phyloP scores from a whole-genome alignment of 2,797 vertebrate genomes.

The Carapus acus region DNA sequence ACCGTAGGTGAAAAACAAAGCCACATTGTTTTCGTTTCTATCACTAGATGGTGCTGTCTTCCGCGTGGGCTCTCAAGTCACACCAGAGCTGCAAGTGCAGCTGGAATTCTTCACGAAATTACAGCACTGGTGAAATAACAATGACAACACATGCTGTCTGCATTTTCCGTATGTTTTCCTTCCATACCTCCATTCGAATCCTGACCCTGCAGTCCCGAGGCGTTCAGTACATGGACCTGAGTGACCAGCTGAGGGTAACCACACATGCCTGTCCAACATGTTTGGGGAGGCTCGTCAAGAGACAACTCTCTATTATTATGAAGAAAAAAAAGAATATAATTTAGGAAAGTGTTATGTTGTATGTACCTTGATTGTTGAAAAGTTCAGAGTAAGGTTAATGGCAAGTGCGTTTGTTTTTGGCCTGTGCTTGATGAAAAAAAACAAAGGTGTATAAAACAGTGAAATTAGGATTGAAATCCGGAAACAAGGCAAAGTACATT shows the following conservation, averaged over 20 bases:
- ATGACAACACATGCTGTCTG: neutral
- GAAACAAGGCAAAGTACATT: no score
- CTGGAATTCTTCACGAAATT: neutral
- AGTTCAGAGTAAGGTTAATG: no score
- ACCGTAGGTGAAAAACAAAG: constrained; percentile 5
- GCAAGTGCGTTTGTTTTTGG: no score
- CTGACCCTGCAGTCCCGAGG: constrained; percentile 83
- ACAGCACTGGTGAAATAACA: neutral
- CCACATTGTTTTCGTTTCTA: neutral
- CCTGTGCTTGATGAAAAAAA: no score
- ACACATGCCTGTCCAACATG: constrained; percentile 93
- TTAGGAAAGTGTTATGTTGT: no score
- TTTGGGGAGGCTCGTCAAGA: constrained; percentile 85
- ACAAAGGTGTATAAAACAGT: no score
- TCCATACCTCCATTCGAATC: constrained; percentile 72
- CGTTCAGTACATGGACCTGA: constrained; percentile 86
- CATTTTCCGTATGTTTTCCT: neutral
- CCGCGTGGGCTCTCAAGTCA: no score
- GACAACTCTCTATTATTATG: constrained; percentile 77
- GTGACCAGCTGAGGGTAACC: constrained; percentile 93
- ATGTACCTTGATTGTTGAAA: no score
- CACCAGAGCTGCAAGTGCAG: no score
- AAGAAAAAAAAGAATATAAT: constrained; percentile 4
- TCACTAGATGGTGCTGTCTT: constrained; percentile 56
- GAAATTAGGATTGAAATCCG: no score